phyloP scores from a whole-genome alignment of 2,113 vertebrate genomes.

The Zosterops pallidus region DNA sequence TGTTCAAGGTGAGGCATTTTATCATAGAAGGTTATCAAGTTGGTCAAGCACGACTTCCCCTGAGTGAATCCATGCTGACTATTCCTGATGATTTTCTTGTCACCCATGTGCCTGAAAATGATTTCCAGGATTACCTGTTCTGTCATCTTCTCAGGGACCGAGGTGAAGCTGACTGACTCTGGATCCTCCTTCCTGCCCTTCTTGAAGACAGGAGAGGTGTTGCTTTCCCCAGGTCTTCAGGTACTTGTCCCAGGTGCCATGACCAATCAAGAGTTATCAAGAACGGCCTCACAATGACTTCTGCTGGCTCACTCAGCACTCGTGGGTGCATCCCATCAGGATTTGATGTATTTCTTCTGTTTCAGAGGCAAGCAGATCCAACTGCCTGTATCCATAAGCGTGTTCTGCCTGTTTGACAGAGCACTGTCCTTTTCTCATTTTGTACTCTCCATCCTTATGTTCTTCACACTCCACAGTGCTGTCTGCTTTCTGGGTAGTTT shows the following conservation, averaged over 20 bases:
- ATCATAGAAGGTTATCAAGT: background rate
- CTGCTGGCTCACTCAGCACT: background rate
- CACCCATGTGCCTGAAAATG: background rate
- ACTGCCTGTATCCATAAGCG: background rate
- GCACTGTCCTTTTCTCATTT: slow-evolving; percentile 1
- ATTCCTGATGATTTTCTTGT: background rate
- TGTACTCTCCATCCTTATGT: background rate
- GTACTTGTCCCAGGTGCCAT: background rate
- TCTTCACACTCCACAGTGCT: background rate
- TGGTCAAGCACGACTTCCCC: background rate
- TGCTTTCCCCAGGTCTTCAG: background rate
- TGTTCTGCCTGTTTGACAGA: background rate
- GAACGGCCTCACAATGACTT: background rate
- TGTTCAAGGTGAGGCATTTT: background rate
- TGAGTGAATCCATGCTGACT: background rate
- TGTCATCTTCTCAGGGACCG: background rate
- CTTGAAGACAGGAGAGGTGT: background rate
- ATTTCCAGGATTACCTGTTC: background rate
- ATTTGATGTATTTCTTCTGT: background rate
- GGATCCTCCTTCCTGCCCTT: background rate
- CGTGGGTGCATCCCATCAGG: background rate
- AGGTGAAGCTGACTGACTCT: background rate
- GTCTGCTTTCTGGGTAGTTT: background rate
- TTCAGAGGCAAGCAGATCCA: background rate
- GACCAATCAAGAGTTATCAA: background rate